Evolutionary conservation across 2,888 invertebrate genomes (phyloP).

Genomic region (Nymphalis c-album): DNA sequence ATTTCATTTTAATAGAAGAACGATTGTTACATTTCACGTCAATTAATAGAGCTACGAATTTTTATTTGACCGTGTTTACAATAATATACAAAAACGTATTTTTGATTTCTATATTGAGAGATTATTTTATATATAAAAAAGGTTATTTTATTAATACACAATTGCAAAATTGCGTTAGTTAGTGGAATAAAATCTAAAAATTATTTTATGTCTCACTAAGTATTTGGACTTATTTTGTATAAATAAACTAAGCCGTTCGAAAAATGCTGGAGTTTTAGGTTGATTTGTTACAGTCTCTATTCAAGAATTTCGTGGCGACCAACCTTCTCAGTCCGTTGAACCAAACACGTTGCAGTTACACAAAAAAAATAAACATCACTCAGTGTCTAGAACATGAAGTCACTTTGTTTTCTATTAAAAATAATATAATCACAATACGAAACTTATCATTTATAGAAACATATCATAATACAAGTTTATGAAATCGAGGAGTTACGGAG

Average conservation of each 20-base stretch:
- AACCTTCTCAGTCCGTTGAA: slow-evolving; percentile 80
- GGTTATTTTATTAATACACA: not conserved
- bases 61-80: not conserved
- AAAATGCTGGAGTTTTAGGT: slow-evolving; percentile 62
- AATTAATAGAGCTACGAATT: not conserved
- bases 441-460: slow-evolving; percentile 47
- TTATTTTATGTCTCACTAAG: no score
- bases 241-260: not conserved
- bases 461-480: slow-evolving; percentile 56
- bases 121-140: not conserved
- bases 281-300: slow-evolving; percentile 67
- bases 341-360: slow-evolving; percentile 80
- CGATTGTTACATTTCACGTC: not conserved
- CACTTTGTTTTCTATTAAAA: slow-evolving; percentile 58
- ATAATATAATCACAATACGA: slow-evolving; percentile 47
- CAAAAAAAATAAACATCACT: slow-evolving; percentile 75
- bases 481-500: slow-evolving; percentile 68
- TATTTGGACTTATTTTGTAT: not conserved
- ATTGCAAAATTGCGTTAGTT: not conserved
- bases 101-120: not conserved
- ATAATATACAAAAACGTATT: not conserved
- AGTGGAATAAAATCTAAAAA: not conserved
- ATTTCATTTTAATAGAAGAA: not conserved
- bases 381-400: slow-evolving; percentile 48
- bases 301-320: slow-evolving; percentile 70